Base-by-base conservation (phyloP, 2,888 invertebrate species). In the Noctuana brunneofusca region DNA sequence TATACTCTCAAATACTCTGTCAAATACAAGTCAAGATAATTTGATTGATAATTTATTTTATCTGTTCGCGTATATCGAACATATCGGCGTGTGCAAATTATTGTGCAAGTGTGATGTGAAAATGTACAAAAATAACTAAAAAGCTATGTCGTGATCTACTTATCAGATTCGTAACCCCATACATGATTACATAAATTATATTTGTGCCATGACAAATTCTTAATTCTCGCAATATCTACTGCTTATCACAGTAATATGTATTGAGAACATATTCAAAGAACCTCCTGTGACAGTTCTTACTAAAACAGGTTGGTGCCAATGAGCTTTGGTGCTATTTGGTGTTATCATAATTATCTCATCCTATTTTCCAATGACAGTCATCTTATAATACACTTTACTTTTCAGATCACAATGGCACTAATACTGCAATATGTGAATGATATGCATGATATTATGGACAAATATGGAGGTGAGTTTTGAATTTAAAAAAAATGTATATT, bases 391-490 rank as follows among this genome's bases (percentile, higher is more conserved):
- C 4, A 9, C 55, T 70, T 66, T 66, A 38, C 77, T 93, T 92
- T 68, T 18, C 92, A 93, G 93, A 88, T 74, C 76, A 90, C 83
- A 84, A 96, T 96, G 96, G 96, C 96, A 92, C 93, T 96, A 92
- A 93, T 96, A 91, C 93, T 96, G 92, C 94, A 95, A 87, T 95
- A 95, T 87, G 93, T 96, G 91, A 95, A 95, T 86, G 93, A 93
- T 85, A 94, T 96, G 91, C 95, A 96, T 88, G 93, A 93, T 85
- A 94, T 95, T 85, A 94, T 96, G 93, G 95, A 96, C 86, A 95
- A 95, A 93, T 93, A 96, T 92, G 95, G 96, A 93, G 96, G 96
- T 96, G 87, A 94, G 95, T 89, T 63, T 8, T 32, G 18, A n/a
- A n/a, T n/a, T n/a, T n/a, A n/a, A n/a, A n/a, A n/a, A n/a, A n/a